Evolutionary conservation across 35 echinoderm and acorn worm species (phyloP), one percentile per base, ranked within the genome.

Genomic region (Patiria miniata): DNA sequence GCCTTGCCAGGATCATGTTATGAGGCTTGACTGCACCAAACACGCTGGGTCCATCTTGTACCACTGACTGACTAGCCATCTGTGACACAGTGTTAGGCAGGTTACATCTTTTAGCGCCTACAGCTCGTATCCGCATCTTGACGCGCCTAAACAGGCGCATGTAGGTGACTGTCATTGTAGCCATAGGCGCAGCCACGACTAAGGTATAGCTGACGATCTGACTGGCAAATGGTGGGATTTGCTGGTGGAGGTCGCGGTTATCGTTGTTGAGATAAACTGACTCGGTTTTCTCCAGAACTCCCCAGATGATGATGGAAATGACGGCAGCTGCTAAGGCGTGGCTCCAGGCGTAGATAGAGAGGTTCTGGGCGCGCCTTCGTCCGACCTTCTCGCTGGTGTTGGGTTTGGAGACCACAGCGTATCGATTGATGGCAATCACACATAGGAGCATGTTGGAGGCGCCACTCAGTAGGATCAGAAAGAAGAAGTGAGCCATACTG

Each of bases 311-410:
- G 65, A 36, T 73, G 65, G 65, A 73, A 34, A 73, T 34, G 2
- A 73, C 65, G 21, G 65, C 65, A 9, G 65, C 26, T 7, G 26
- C 65, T 7, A 73, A 34, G 34, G 65, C 65, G 8, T 73, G 26
- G 8, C 65, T 2, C 30, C 65, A 73, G 26, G 65, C 65, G 26
- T 28, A 73, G 65, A 73, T 12, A 23, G 65, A 32, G 3, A 73
- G 65, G 26, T 36, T 73, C 65, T 23, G 65, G 65, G 65, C 65
- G 23, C 65, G 65, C 65, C 7, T 36, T 23, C 65, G 26, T 10
- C 65, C 65, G 2, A 73, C 65, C 65, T 73, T 73, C 26, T 73
- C 65, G 65, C 26, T 73, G 65, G 65, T 73, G 65, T 73, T 73
- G 19, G 65, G 65, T 36, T 73, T 73, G 26, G 65, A 18, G 26